phyloP scores from a whole-genome alignment of 2,888 invertebrate species.

The Prionchulus punctatus region DNA sequence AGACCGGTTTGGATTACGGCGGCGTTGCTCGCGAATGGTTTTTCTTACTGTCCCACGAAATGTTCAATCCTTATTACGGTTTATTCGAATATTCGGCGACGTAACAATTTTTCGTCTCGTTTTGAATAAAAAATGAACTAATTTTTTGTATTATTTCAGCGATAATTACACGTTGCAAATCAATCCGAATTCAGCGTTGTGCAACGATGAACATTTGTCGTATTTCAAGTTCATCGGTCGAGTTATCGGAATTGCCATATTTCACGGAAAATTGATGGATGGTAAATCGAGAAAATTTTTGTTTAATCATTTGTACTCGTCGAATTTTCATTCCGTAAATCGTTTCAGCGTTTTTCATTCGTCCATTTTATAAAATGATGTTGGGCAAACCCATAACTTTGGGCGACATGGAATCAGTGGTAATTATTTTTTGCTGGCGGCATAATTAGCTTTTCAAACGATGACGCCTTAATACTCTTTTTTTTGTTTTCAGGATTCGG shows the following conservation, averaged over 20 bases:
- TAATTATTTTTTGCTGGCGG: constrained; percentile 21
- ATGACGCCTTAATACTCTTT: constrained; percentile 7
- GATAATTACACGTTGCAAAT: constrained; percentile 98
- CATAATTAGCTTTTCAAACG: background rate
- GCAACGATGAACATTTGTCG: constrained; percentile 90
- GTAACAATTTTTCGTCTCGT: constrained; percentile 43
- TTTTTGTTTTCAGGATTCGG: constrained; percentile 51
- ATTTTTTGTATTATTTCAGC: constrained; percentile 38
- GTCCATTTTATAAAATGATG: constrained; percentile 99
- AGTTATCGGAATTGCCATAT: constrained; percentile 96
- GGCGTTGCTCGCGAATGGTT: constrained; percentile 96
- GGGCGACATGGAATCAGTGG: constrained; percentile 93
- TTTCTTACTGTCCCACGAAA: constrained; percentile 91
- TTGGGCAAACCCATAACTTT: constrained; percentile 76
- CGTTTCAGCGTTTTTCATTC: constrained; percentile 80
- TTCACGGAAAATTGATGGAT: constrained; percentile 91
- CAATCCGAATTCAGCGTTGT: constrained; percentile 88
- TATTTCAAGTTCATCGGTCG: constrained; percentile 98
- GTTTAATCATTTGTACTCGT: too few relatives aligned
- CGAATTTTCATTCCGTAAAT: too few relatives aligned
- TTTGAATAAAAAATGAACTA: constrained; percentile 5
- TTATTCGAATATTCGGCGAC: constrained; percentile 98
- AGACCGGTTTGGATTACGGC: constrained; percentile 71
- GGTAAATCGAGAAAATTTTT: constrained; percentile 54
- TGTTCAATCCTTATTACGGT: constrained; percentile 99